Evolutionary conservation across 1,140 invertebrate species (phyloP), one percentile per base, ranked within the genome.

Genomic region (Macrobrachium rosenbergii): DNA sequence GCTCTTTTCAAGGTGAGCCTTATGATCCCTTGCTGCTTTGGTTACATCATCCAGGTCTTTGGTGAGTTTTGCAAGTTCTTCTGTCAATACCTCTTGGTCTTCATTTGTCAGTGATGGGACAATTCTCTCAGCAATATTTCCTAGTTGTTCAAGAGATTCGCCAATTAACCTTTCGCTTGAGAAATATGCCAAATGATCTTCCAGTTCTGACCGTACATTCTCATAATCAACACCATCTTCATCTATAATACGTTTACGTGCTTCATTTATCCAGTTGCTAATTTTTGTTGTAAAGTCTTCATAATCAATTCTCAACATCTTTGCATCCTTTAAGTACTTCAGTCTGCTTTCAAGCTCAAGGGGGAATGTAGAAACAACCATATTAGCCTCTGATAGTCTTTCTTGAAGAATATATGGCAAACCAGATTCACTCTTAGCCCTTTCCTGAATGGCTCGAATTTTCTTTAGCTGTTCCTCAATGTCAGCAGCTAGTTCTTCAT

Each of bases 151-250:
- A 0, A 97, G 95, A 73, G 97, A 92, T 90, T 97, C 96, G 37
- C 95, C 94, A 90, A 97, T 96, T 60, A 94, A 93, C 0, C 94
- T 92, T 91, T 97, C 96, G 67, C 94, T 95, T 89, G 95, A 95
- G 90, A 97, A 97, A 93, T 96, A 97, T 43, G 94, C 94, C 92
- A 96, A 96, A 90, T 97, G 96, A 90, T 98, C 96, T 91, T 97
- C 95, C 16, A 98, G 92, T 90, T 97, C 96, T 12, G 94, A 93
- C 37, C 95, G 92, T 8, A 98, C 95, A 89, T 96, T 97, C 90
- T 96, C 95, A 91, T 97, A 98, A 91, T 98, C 96, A 37, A 97
- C 95, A 63, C 96, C 97, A 88, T 96, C 96, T 85, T 95, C 94
- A 89, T 95, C 95, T 88, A 95, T 94, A 11, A 98, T 91, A 37